Conservation (phyloP, 2,888 invertebrate species). For the Tenthredo notha region DNA sequence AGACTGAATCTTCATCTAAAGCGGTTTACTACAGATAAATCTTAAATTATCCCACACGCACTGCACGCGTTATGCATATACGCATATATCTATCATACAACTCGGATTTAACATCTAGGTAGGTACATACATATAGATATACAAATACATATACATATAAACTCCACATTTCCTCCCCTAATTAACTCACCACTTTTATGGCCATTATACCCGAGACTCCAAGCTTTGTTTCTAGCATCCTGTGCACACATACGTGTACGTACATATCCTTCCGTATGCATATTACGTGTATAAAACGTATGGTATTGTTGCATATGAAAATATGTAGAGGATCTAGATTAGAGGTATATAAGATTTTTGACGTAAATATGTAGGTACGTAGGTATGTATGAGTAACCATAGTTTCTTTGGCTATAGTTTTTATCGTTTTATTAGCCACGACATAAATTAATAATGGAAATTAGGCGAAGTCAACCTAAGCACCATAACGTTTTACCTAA, state of each 20-base stretch:
- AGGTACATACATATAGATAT: not conserved
- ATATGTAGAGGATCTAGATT: constrained; percentile 7
- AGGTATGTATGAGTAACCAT: not conserved
- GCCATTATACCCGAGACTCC: constrained; percentile 21
- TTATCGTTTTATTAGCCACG: constrained; percentile 32
- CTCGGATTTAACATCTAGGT: not conserved
- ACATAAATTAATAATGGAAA: constrained; percentile 30
- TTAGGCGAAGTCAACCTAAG: constrained; percentile 1
- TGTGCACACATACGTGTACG: not conserved
- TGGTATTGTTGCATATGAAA: not conserved
- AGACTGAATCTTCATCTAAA: constrained; percentile 42
- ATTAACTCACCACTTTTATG: constrained; percentile 45
- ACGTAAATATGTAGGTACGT: too few relatives aligned
- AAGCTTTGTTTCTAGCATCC: constrained; percentile 23
- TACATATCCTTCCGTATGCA: not conserved
- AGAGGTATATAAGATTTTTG: not conserved
- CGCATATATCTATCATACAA: not conserved
- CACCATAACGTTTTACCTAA: not conserved
- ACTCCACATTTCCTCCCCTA: constrained; percentile 43
- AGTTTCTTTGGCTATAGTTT: not conserved
- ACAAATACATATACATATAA: not conserved
- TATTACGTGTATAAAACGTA: not conserved
- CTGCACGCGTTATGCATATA: not conserved
- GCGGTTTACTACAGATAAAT: constrained; percentile 41
- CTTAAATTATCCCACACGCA: constrained; percentile 41